Evolutionary conservation across 2,113 vertebrate species (phyloP).

Genomic region (Pseudorhombus dupliciocellatus): DNA sequence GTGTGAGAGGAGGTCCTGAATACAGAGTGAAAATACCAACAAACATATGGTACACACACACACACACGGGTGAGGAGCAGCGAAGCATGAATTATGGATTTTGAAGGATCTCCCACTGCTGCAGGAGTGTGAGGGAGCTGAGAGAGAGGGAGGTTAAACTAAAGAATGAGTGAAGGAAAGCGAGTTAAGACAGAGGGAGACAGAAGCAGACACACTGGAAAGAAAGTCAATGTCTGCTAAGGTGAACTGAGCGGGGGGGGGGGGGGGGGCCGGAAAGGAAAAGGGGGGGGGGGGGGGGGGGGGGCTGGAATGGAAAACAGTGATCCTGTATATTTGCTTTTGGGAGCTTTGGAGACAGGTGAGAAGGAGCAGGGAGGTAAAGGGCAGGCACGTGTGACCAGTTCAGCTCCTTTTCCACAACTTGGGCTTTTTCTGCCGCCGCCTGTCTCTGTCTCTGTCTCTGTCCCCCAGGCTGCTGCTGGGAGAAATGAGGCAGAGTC

Average conservation of each 20-base stretch:
- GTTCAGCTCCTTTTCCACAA: slow-evolving; percentile 46
- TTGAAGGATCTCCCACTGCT: slow-evolving; percentile 78
- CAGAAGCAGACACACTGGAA: slow-evolving; percentile 19
- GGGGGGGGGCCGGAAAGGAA: too few relatives aligned
- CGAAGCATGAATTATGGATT: slow-evolving; percentile 78
- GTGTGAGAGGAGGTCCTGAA: too few relatives aligned
- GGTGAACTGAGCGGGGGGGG: slow-evolving; percentile 19
- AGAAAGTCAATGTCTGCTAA: slow-evolving; percentile 40
- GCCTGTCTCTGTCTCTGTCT: slow-evolving; percentile 6
- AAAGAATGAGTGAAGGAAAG: not conserved
- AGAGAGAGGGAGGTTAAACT: slow-evolving; percentile 3
- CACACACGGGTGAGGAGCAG: slow-evolving; percentile 52
- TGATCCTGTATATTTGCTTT: slow-evolving; percentile 12
- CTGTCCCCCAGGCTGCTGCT: slow-evolving; percentile 27
- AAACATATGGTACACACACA: too few relatives aligned
- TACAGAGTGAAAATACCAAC: too few relatives aligned
- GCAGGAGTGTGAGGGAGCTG: slow-evolving; percentile 52
- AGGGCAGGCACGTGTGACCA: slow-evolving; percentile 48
- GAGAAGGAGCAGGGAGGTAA: slow-evolving; percentile 10
- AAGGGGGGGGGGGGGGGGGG: too few relatives aligned
- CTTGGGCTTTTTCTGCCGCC: slow-evolving; percentile 29
- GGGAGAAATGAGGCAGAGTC: slow-evolving; percentile 56
- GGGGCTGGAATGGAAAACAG: slow-evolving; percentile 6
- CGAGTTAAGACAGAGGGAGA: not conserved
- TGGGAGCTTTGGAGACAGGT: slow-evolving; percentile 40